Conservation (phyloP, 2,113 vertebrate species). For the Jacana jacana region DNA sequence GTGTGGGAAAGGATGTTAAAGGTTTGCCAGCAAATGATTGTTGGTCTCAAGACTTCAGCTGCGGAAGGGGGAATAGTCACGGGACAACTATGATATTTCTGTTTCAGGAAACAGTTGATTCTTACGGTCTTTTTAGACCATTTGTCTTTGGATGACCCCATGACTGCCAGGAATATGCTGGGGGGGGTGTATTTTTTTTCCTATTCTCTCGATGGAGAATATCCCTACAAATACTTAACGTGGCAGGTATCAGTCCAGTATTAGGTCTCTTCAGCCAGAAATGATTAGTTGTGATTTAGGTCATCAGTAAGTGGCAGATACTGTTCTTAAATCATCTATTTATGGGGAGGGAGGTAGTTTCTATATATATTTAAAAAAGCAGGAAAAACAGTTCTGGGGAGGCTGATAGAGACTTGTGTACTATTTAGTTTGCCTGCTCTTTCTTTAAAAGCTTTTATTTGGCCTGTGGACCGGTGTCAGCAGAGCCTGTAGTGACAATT, state of each 20-base stretch:
- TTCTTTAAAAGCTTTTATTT: background rate
- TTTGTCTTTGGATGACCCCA: background rate
- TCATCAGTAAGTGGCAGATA: background rate
- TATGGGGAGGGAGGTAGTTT: background rate
- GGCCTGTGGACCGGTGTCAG: rapidly evolving
- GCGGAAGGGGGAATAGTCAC: background rate
- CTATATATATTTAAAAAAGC: background rate
- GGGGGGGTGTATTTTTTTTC: background rate
- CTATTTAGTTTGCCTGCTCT: background rate
- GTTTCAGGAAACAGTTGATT: background rate
- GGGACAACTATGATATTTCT: background rate
- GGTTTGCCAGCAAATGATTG: background rate
- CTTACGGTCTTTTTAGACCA: background rate
- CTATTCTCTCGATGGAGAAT: background rate
- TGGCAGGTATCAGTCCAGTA: background rate
- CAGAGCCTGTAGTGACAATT: background rate
- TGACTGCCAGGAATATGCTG: background rate
- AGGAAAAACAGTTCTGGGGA: background rate
- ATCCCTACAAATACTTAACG: background rate
- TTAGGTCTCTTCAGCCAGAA: background rate
- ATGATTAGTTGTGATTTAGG: background rate
- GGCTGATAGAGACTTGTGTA: background rate
- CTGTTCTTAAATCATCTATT: background rate
- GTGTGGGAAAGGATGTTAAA: background rate
- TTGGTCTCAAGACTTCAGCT: background rate